Evolutionary conservation across 2,113 vertebrate genomes (phyloP).

Genomic region (Scalopus aquaticus): DNA sequence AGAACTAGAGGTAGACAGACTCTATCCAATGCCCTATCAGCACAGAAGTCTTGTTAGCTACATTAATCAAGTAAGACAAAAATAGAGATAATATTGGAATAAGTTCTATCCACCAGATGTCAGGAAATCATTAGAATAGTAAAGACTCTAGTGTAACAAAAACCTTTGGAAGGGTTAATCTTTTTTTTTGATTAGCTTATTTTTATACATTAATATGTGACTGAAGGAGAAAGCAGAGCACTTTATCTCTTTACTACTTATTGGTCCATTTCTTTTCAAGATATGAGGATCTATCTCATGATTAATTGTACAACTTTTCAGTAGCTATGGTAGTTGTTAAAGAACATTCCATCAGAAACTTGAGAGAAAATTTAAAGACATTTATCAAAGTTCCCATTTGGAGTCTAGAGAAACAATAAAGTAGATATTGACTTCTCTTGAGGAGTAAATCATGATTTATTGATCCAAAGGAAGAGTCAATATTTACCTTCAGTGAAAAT

Average conservation of each 20-base stretch:
- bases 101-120: neutral
- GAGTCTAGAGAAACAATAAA: conserved; percentile 75
- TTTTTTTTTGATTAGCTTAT: conserved; percentile 14
- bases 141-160: neutral
- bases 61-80: conserved; percentile 38
- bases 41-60: neutral
- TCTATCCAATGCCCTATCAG: neutral
- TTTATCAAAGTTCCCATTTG: conserved; percentile 76
- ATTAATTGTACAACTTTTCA: conserved; percentile 69
- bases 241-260: conserved; percentile 42
- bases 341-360: conserved; percentile 64
- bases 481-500: conserved; percentile 73
- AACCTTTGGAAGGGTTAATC: conserved; percentile 17
- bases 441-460: conserved; percentile 70
- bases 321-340: conserved; percentile 51
- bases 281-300: conserved; percentile 56
- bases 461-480: conserved; percentile 63
- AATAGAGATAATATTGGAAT: neutral
- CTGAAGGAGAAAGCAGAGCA: conserved; percentile 21
- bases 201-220: conserved; percentile 32
- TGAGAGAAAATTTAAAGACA: conserved; percentile 72
- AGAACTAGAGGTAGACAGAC: neutral
- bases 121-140: conserved; percentile 29
- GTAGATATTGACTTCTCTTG: conserved; percentile 75
- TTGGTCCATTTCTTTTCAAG: conserved; percentile 67